A percentile compares a stretch with the other conserved stretches of the same genome.
These are phyloP conservation scores for Oreochromis niloticus DNA, from an alignment of 2,113 vertebrate genomes.

Conservation along the genomic window DNA sequence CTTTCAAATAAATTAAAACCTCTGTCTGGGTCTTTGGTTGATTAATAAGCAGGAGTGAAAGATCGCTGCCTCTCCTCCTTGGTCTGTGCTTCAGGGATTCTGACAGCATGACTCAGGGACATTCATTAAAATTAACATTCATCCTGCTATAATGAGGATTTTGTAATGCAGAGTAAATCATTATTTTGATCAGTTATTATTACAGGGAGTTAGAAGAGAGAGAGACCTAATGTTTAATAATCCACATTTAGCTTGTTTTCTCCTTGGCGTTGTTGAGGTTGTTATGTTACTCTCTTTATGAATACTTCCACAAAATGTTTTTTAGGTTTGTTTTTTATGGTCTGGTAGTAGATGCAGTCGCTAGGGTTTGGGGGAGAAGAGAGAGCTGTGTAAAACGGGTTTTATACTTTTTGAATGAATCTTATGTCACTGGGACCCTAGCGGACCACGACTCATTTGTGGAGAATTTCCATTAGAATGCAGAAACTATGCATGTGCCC, in stretches of 20 bases:
- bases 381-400: neutral
- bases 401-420: neutral
- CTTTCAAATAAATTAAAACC: neutral
- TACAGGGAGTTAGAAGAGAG: neutral
- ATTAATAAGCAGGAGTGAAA: neutral
- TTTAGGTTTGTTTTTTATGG: neutral
- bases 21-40: neutral
- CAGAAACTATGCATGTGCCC: neutral
- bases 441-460: neutral
- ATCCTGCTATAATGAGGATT: neutral
- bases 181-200: neutral
- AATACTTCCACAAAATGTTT: neutral
- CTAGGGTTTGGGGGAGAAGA: neutral
- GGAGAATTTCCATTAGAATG: neutral
- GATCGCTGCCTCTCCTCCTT: rapidly evolving
- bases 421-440: neutral
- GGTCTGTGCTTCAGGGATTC: neutral
- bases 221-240: rapidly evolving
- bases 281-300: neutral
- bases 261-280: neutral
- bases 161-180: neutral
- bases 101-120: neutral
- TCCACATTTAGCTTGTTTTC: neutral
- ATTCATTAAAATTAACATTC: neutral
- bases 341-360: neutral